Conservation (phyloP, 2,797 vertebrate genomes). For the Alfaro cultratus region DNA sequence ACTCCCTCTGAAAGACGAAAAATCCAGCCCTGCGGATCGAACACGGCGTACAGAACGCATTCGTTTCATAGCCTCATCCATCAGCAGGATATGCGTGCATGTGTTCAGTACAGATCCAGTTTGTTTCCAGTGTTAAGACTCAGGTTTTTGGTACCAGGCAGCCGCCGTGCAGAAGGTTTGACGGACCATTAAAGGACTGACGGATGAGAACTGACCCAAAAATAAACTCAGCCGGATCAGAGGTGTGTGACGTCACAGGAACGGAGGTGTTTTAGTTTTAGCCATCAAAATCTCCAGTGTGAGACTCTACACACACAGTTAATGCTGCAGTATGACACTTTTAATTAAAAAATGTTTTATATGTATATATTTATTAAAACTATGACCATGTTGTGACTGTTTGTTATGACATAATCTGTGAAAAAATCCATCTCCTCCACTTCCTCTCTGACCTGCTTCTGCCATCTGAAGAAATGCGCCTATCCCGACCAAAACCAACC, state of each 20-base stretch:
- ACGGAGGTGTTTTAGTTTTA: neutral
- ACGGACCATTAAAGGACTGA: constrained; percentile 46
- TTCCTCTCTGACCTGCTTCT: no score
- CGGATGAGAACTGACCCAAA: constrained; percentile 41
- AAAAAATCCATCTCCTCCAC: no score
- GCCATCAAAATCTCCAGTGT: no score
- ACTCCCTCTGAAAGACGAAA: constrained; percentile 48
- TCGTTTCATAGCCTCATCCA: constrained; percentile 48
- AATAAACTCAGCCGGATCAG: constrained; percentile 47
- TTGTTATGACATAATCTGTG: no score
- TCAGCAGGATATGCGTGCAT: constrained; percentile 29
- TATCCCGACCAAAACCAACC: no score
- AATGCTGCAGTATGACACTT: no score
- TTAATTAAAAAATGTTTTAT: no score
- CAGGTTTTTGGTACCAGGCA: neutral
- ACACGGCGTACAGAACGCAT: constrained; percentile 49
- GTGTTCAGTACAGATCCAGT: constrained; percentile 16
- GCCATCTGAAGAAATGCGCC: no score
- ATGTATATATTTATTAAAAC: no score
- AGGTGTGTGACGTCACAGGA: neutral
- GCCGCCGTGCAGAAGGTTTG: constrained; percentile 22
- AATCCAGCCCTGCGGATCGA: constrained; percentile 41
- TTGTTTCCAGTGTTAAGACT: constrained; percentile 6
- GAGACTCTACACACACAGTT: neutral
- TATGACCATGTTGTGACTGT: no score